These are phyloP conservation scores for Chrysochloris asiatica DNA, from an alignment of 2,113 vertebrate genomes.

Conservation along the genomic window DNA sequence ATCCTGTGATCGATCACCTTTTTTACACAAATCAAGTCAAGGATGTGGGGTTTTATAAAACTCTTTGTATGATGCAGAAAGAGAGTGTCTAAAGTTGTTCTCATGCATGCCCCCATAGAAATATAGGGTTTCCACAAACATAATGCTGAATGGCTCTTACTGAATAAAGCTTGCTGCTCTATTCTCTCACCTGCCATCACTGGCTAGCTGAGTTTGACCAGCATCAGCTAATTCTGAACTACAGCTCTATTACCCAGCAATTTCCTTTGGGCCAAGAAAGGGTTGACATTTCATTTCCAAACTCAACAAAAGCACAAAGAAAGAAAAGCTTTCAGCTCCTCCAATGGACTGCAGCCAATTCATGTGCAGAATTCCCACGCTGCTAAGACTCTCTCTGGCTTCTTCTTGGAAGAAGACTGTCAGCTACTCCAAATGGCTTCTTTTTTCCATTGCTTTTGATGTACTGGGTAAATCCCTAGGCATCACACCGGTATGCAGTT, in stretches of 20 bases:
- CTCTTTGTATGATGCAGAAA: background rate
- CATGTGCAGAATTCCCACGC: conserved; percentile 47
- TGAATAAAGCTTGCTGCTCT: background rate
- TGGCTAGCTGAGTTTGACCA: background rate
- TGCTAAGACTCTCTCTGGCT: conserved; percentile 48
- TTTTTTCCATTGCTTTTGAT: conserved; percentile 43
- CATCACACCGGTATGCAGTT: background rate
- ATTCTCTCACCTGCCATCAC: background rate
- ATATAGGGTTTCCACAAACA: background rate
- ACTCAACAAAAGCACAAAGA: conserved; percentile 57
- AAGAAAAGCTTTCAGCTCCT: conserved; percentile 54
- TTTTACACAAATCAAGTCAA: background rate
- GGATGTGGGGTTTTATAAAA: background rate
- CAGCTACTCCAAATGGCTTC: conserved; percentile 25
- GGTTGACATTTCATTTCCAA: conserved; percentile 52
- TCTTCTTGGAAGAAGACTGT: conserved; percentile 7
- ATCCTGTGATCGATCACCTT: background rate
- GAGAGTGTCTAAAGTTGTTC: background rate
- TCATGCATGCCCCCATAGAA: too few relatives aligned
- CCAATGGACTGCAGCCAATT: conserved; percentile 37
- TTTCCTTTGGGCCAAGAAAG: conserved; percentile 16
- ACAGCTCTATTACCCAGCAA: background rate
- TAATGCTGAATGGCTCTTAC: background rate
- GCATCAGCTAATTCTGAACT: background rate
- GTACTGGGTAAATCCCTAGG: background rate